Evolutionary conservation across 2,113 vertebrate genomes (phyloP).

Genomic region (Chamaea fasciata): DNA sequence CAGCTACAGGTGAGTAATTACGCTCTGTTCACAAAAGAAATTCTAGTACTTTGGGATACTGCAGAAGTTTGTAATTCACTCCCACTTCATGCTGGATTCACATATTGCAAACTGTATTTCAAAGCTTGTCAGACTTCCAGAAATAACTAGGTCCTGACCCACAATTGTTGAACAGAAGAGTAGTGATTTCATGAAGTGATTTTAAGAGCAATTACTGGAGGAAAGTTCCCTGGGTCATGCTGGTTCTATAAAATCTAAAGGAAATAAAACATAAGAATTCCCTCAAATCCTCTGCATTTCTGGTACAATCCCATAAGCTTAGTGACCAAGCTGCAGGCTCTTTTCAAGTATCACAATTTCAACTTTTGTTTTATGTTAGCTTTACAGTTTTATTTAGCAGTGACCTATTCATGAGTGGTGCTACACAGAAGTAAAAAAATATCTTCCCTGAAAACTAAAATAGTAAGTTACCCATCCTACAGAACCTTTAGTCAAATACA

Average conservation of each 20-base stretch:
- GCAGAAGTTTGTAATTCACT: background rate
- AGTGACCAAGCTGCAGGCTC: background rate
- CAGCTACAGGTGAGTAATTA: background rate
- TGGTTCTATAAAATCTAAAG: background rate
- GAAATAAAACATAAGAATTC: background rate
- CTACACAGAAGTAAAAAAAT: background rate
- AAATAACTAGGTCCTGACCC: slow-evolving; percentile 29
- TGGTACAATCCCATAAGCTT: background rate
- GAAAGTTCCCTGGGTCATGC: background rate
- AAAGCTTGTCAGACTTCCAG: background rate
- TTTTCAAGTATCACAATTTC: background rate
- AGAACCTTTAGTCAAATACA: background rate
- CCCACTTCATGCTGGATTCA: background rate
- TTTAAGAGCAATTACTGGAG: slow-evolving; percentile 16
- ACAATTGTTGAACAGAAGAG: background rate
- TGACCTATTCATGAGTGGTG: background rate
- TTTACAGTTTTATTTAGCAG: background rate
- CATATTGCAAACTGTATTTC: background rate
- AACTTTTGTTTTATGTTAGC: background rate
- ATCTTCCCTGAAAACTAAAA: background rate
- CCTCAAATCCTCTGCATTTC: background rate
- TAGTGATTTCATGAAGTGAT: slow-evolving; percentile 12
- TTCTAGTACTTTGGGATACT: background rate
- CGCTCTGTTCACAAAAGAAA: background rate
- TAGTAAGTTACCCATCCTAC: background rate